Base-by-base conservation (phyloP, 2,888 invertebrate species). In the Acrocyrtus sp. region DNA sequence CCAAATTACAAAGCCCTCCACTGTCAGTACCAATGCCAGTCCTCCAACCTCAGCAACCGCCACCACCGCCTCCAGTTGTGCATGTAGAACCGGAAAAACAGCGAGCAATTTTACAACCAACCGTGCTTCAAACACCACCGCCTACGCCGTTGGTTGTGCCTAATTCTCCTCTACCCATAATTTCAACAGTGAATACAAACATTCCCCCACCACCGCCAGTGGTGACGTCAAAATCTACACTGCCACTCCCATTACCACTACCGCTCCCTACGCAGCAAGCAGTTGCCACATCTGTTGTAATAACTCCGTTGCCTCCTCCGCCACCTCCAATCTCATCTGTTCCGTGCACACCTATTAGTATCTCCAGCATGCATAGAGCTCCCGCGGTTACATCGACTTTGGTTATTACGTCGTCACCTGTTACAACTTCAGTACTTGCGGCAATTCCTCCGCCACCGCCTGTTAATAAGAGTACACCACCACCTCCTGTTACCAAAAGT, bases 251-350 rank as follows among this genome's bases (percentile, higher is more conserved):
- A 39, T 12, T 12, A 47, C 47, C 1, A 60, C 41, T 24, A 6
- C 41, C 19, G n/a, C n/a, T n/a, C n/a, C n/a, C n/a, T n/a, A n/a
- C n/a, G n/a, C n/a, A n/a, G n/a, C n/a, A n/a, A n/a, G n/a, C n/a
- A n/a, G n/a, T n/a, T n/a, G n/a, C n/a, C n/a, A n/a, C n/a, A n/a
- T 26, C 54, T 6, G 26, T 53, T 47, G 22, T 60, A 34, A 45
- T 26, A 17, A 8, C 56, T 43, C 29, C 43, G 22, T 34, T 57
- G 15, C 41, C 24, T 22, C 62, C 45, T 17, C 54, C 61, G 19
- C 66, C 61, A 22, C 63, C 43, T 26, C 62, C 66, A 26, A n/a
- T 43, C 21, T 90, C 89, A 50, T 89, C 89, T 78, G 27, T 24
- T 26, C 87, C 45, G 1, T 22, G 26, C 5, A 27, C 45, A 17